phyloP scores from a whole-genome alignment of 1,140 invertebrate genomes.

The Ostrea denselamellosa region DNA sequence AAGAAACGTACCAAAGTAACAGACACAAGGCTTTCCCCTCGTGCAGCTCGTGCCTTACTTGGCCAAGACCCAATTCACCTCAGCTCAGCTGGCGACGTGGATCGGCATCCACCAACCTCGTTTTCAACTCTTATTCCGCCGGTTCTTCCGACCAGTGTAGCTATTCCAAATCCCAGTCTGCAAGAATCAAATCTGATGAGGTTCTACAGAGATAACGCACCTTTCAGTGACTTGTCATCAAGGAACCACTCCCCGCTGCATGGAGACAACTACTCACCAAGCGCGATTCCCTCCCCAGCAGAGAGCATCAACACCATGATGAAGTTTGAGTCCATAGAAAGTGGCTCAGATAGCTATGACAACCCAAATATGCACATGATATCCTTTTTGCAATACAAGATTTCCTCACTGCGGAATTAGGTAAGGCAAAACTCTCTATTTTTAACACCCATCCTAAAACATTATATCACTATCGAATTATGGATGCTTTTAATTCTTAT shows the following conservation, averaged over 20 bases:
- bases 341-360: constrained; percentile 61
- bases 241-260: constrained; percentile 66
- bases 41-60: constrained; percentile 75
- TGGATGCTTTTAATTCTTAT: constrained; percentile 1
- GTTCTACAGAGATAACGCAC: constrained; percentile 85
- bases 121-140: constrained; percentile 82
- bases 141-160: constrained; percentile 92
- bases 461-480: neutral
- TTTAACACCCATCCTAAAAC: neutral
- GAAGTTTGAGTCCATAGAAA: constrained; percentile 69
- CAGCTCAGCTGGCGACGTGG: constrained; percentile 52
- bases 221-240: constrained; percentile 75
- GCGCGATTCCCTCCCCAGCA: constrained; percentile 62
- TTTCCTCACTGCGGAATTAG: neutral
- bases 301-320: constrained; percentile 65
- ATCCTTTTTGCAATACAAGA: constrained; percentile 76
- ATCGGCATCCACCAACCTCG: constrained; percentile 54
- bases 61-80: constrained; percentile 68
- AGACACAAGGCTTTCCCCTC: constrained; percentile 94
- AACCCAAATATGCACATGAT: constrained; percentile 75
- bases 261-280: constrained; percentile 68
- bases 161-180: constrained; percentile 96
- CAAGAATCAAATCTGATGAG: constrained; percentile 92
- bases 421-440: neutral
- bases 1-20: constrained; percentile 98